A percentile compares a stretch with the other conserved stretches of the same genome.
phyloP scores from a whole-genome alignment of 2,888 invertebrate species.

The Enchytraeus crypticus region DNA sequence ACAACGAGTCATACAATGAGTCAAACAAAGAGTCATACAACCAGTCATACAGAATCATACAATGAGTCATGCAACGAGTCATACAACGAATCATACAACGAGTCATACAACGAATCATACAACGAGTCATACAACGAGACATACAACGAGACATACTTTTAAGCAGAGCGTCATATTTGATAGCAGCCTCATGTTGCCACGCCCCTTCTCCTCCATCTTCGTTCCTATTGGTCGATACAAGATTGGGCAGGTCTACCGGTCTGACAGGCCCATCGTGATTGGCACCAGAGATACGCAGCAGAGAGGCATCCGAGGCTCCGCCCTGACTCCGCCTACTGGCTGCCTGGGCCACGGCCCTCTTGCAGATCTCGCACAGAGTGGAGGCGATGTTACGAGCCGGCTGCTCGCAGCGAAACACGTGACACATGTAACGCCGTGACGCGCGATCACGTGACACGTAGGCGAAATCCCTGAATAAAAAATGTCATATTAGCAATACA shows the following conservation, averaged over 20 bases:
- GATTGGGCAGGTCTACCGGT: slow-evolving; percentile 9
- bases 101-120: too few relatives aligned
- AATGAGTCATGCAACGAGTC: neutral
- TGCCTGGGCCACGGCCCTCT: slow-evolving; percentile 88
- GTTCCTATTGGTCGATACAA: neutral
- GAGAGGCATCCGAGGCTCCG: neutral
- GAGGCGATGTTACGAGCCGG: slow-evolving; percentile 91
- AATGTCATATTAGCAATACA: too few relatives aligned
- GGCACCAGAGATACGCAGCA: neutral
- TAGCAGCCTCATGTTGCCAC: too few relatives aligned
- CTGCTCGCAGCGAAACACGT: slow-evolving; percentile 63
- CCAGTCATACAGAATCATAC: too few relatives aligned
- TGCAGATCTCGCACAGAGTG: slow-evolving; percentile 86
- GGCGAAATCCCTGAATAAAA: slow-evolving; percentile 87
- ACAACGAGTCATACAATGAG: too few relatives aligned
- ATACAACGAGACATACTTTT: slow-evolving; percentile 3
- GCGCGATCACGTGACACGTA: slow-evolving; percentile 81
- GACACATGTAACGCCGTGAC: slow-evolving; percentile 51
- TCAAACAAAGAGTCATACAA: too few relatives aligned
- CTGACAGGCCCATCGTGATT: slow-evolving; percentile 1
- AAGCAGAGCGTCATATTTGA: slow-evolving; percentile 10
- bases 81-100: neutral
- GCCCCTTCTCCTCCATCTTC: neutral
- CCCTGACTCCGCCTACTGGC: slow-evolving; percentile 26
- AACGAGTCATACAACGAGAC: too few relatives aligned